Base-by-base conservation (phyloP, 2,113 vertebrate genomes). In the Enhydra lutris region DNA sequence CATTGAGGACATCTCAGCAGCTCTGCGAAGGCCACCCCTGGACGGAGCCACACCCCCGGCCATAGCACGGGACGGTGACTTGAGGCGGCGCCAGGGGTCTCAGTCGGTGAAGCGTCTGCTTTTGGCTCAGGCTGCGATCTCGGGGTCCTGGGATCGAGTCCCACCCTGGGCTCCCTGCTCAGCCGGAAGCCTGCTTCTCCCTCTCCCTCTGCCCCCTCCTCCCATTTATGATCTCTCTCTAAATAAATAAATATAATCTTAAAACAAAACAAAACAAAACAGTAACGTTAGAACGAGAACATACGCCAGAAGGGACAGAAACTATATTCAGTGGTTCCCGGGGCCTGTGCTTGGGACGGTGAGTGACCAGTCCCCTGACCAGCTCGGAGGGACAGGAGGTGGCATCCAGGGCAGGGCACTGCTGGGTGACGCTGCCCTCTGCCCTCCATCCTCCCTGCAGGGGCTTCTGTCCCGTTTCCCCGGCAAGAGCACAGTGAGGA, bases 21-120 rank as follows among this genome's bases (percentile, higher is more conserved):
- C 11, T n/a, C 39, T 4, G 21, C 24, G 0, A 23, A 8, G 74
- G 80, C 31, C 10, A 18, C 34, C 20, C 69, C 7, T 7, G 36
- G 31, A 7, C 1, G 5, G 0, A 55, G 71, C 17, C 94, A 36
- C 29, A 1, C 3, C 2, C 52, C 36, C 0, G 21, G 52, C 42
- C 65, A 3, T 67, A 13, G 29, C 17, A 0, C 15, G 0, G 63
- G 26, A 65, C 9, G 1, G 59, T 4, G 11, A 26, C 4, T 4
- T 2, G 3, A 10, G 23, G 59, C 1, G 59, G 24, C 23, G 9
- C 59, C 24, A 4, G 11, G 61, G 61, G 61, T 5, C 24, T 55
- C 52, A 6, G 17, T 55, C 15, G 17, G 52, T 55, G 52, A 63
- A 63, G 0, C 52, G 0, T 18, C 52, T 55, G 52, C 52, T 15